A percentile compares a stretch with the other conserved stretches of the same genome.
Conservation (phyloP, 2,113 vertebrate species). For the Oceanites oceanicus region DNA sequence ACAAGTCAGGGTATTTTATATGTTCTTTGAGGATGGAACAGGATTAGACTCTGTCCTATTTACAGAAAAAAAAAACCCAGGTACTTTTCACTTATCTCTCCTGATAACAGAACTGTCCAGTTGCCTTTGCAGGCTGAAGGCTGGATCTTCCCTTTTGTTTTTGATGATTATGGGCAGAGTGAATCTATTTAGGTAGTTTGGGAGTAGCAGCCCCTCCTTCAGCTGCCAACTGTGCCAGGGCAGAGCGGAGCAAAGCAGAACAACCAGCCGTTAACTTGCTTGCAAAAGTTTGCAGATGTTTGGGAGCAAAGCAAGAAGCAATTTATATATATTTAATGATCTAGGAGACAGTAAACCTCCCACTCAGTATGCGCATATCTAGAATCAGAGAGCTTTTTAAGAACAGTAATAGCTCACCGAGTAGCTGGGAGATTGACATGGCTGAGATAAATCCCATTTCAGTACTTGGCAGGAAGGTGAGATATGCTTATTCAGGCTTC, state of each 20-base stretch:
- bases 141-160: not conserved
- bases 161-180: not conserved
- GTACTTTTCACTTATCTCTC: not conserved
- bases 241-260: not conserved
- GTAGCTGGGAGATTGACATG: not conserved
- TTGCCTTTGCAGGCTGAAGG: not conserved
- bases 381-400: not conserved
- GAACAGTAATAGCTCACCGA: not conserved
- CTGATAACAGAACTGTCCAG: not conserved
- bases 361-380: not conserved
- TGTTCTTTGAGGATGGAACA: not conserved
- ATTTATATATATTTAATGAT: not conserved
- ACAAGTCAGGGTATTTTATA: not conserved
- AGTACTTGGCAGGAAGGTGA: not conserved
- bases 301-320: not conserved
- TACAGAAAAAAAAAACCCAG: not conserved
- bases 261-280: not conserved
- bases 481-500: not conserved
- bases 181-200: not conserved
- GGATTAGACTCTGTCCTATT: not conserved
- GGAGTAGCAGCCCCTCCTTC: not conserved
- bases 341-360: not conserved
- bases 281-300: not conserved
- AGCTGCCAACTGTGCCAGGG: not conserved
- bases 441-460: not conserved